Evolutionary conservation across 2,113 vertebrate species (phyloP).

Genomic region (Hyla sarda): DNA sequence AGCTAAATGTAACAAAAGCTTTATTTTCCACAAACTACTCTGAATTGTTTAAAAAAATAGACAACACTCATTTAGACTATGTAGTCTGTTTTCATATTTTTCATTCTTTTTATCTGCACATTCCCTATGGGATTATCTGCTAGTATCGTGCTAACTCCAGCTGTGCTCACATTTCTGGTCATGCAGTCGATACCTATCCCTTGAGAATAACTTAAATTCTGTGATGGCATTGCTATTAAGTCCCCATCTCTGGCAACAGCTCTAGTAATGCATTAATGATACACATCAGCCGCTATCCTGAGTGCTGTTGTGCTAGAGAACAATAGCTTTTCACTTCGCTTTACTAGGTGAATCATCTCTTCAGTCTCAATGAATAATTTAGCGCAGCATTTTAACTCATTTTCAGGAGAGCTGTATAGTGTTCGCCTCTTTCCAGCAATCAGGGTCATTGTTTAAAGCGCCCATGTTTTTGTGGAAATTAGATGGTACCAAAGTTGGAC

Average conservation of each 20-base stretch:
- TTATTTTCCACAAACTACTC: not conserved
- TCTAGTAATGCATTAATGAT: conserved; percentile 41
- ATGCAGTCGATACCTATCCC: not conserved
- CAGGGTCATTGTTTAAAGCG: not conserved
- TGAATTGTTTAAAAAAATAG: not conserved
- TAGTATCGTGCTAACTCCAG: not conserved
- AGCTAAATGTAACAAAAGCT: not conserved
- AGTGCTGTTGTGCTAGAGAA: conserved; percentile 11
- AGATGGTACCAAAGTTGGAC: not conserved
- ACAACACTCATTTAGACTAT: not conserved
- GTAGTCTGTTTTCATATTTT: not conserved
- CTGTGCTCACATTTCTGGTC: conserved; percentile 2
- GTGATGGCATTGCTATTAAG: conserved; percentile 9
- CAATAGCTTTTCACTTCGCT: conserved; percentile 1
- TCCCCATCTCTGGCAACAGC: not conserved
- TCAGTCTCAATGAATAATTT: conserved; percentile 48
- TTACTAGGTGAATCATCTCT: conserved; percentile 21
- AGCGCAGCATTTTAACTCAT: conserved; percentile 4
- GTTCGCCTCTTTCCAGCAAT: not conserved
- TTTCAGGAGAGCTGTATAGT: not conserved
- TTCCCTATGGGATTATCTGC: not conserved
- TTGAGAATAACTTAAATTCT: conserved; percentile 2
- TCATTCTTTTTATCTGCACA: not conserved
- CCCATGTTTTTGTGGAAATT: not conserved
- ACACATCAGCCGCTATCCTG: conserved; percentile 3